A percentile compares a stretch with the other conserved stretches of the same genome.
Conservation (phyloP, 2,888 invertebrate genomes). For the Oscheius onirici region DNA sequence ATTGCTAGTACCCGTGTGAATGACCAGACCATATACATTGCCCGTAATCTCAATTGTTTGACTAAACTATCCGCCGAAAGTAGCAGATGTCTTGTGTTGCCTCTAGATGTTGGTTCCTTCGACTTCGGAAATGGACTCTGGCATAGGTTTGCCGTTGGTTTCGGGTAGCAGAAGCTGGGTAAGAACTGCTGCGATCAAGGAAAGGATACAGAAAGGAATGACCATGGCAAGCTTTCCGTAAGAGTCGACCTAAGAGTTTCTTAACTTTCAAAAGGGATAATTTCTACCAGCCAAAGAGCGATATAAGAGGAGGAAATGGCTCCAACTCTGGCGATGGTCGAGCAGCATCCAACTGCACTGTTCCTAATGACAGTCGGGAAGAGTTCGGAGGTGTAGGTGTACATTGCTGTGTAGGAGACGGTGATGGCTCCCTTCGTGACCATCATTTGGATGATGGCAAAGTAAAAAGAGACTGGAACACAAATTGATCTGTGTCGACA, state of each 20-base stretch:
- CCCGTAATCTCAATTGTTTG: neutral
- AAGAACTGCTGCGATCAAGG: slow-evolving; percentile 58
- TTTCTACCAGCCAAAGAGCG: slow-evolving; percentile 73
- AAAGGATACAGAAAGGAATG: slow-evolving; percentile 64
- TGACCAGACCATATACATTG: neutral
- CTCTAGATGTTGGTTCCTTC: slow-evolving; percentile 48
- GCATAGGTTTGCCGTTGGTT: slow-evolving; percentile 62
- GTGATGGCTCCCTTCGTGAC: slow-evolving; percentile 84
- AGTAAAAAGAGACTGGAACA: slow-evolving; percentile 35
- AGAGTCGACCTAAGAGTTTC: slow-evolving; percentile 51
- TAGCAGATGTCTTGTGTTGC: neutral
- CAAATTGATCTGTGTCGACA: no score
- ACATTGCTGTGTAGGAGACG: slow-evolving; percentile 85
- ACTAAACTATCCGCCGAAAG: neutral
- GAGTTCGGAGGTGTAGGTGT: slow-evolving; percentile 86
- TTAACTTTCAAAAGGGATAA: no score
- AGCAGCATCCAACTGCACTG: slow-evolving; percentile 85
- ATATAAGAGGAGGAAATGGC: slow-evolving; percentile 87
- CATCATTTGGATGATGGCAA: slow-evolving; percentile 76
- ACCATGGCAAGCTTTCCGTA: slow-evolving; percentile 63
- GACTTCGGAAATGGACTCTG: slow-evolving; percentile 66
- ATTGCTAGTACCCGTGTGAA: neutral
- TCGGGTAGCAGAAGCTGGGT: slow-evolving; percentile 66
- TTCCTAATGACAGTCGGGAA: slow-evolving; percentile 89
- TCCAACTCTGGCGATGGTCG: slow-evolving; percentile 85